phyloP scores from a whole-genome alignment of 2,113 vertebrate genomes.

The Labeo rohita region DNA sequence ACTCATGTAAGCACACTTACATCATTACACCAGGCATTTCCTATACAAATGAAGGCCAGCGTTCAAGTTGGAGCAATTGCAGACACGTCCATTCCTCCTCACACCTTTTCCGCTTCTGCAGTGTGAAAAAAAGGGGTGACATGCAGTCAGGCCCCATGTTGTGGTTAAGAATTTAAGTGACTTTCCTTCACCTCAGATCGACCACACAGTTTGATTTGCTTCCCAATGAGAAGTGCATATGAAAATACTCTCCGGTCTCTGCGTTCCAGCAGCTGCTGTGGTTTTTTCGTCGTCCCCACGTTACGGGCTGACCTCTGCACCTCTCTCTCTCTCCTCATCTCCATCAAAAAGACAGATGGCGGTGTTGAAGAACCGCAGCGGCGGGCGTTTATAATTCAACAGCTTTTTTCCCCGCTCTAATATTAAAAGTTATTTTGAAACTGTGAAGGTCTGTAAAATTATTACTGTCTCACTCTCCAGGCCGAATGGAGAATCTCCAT shows the following conservation, averaged over 20 bases:
- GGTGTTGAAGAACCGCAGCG: constrained; percentile 55
- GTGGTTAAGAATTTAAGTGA: constrained; percentile 42
- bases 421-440: constrained; percentile 71
- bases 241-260: constrained; percentile 43
- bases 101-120: neutral
- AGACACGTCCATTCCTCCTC: neutral
- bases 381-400: constrained; percentile 61
- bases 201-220: constrained; percentile 54
- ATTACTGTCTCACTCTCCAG: constrained; percentile 66
- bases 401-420: constrained; percentile 54
- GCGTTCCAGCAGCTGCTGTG: constrained; percentile 32
- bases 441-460: constrained; percentile 61
- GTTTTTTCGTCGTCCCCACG: constrained; percentile 20
- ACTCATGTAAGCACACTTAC: constrained; percentile 17
- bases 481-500: constrained; percentile 70
- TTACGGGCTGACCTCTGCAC: constrained; percentile 45
- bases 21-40: constrained; percentile 55
- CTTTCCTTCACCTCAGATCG: constrained; percentile 32
- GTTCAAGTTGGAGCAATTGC: neutral
- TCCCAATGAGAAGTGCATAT: constrained; percentile 41
- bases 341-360: constrained; percentile 66
- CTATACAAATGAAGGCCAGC: constrained; percentile 18
- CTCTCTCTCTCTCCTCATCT: constrained; percentile 54
- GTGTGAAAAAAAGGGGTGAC: constrained; percentile 5
- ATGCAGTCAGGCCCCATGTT: constrained; percentile 36